Evolutionary conservation across 2,888 invertebrate species (phyloP).

Genomic region (Polydrusus tereticollis): DNA sequence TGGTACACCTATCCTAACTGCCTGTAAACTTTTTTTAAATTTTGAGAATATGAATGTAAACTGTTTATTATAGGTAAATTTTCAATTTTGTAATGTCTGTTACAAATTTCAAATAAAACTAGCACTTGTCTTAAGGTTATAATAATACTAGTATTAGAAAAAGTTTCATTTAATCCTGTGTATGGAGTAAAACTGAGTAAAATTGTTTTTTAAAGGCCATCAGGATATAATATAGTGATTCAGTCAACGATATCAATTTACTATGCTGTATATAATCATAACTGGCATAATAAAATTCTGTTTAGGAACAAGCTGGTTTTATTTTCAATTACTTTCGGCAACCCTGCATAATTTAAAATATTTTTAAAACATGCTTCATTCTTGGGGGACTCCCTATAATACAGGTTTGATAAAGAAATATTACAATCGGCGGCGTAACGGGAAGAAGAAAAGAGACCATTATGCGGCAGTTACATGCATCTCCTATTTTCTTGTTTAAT

Average conservation of each 20-base stretch:
- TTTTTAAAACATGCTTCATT: no score
- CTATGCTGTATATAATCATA: slow-evolving; percentile 45
- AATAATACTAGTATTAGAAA: slow-evolving; percentile 27
- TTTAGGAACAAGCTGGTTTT: slow-evolving; percentile 13
- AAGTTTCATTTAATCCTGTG: slow-evolving; percentile 7
- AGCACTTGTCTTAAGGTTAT: slow-evolving; percentile 29
- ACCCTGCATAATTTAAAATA: no score
- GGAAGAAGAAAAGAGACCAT: no score
- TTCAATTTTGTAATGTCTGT: slow-evolving; percentile 28
- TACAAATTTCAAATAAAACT: slow-evolving; percentile 43
- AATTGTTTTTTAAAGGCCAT: slow-evolving; percentile 19
- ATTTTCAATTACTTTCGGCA: no score
- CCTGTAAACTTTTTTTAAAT: neutral
- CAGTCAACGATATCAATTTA: slow-evolving; percentile 44
- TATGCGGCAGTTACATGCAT: no score
- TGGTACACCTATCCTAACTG: slow-evolving; percentile 4
- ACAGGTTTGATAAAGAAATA: no score
- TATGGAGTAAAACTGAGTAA: slow-evolving; percentile 5
- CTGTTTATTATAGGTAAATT: slow-evolving; percentile 13
- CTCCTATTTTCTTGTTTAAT: no score
- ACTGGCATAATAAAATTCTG: slow-evolving; percentile 32
- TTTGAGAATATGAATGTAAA: slow-evolving; percentile 23
- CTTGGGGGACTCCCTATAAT: no score
- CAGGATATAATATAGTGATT: slow-evolving; percentile 42
- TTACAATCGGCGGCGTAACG: no score